These are phyloP conservation scores for Toxotes jaculatrix DNA, from an alignment of 2,113 vertebrate genomes.

Conservation along the genomic window DNA sequence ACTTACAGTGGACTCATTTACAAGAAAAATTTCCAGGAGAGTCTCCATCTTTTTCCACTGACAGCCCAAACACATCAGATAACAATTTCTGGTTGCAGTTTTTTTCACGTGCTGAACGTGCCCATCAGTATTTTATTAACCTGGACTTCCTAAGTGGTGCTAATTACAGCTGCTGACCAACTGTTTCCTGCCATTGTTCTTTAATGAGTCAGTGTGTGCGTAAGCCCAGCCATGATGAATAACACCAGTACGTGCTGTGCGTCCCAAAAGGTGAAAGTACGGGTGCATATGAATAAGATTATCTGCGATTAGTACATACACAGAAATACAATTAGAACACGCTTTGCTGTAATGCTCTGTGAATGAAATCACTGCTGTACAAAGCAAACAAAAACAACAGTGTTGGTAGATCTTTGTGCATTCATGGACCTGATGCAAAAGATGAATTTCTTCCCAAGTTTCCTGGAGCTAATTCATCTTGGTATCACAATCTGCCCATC, in stretches of 20 bases:
- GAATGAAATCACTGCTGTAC: neutral
- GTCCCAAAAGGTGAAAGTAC: neutral
- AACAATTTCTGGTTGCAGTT: no score
- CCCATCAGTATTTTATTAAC: neutral
- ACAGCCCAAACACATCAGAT: no score
- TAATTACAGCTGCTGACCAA: neutral
- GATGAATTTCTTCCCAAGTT: slow-evolving; percentile 8
- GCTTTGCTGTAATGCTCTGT: neutral
- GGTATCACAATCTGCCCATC: neutral
- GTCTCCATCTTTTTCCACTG: neutral
- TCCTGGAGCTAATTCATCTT: neutral
- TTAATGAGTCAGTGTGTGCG: neutral
- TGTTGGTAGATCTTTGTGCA: neutral
- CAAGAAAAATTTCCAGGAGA: neutral
- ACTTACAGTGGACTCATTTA: neutral
- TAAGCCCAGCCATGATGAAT: slow-evolving; percentile 20
- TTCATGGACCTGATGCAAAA: slow-evolving; percentile 18
- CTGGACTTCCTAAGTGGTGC: neutral
- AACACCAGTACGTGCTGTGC: neutral
- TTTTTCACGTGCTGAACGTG: no score
- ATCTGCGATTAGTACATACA: neutral
- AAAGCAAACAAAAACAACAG: neutral
- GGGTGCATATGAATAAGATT: neutral
- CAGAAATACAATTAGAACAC: neutral
- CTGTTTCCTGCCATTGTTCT: slow-evolving; percentile 2